These are phyloP conservation scores for Platorchestia sp. DNA, from an alignment of 1,140 invertebrate species.

Conservation along the genomic window DNA sequence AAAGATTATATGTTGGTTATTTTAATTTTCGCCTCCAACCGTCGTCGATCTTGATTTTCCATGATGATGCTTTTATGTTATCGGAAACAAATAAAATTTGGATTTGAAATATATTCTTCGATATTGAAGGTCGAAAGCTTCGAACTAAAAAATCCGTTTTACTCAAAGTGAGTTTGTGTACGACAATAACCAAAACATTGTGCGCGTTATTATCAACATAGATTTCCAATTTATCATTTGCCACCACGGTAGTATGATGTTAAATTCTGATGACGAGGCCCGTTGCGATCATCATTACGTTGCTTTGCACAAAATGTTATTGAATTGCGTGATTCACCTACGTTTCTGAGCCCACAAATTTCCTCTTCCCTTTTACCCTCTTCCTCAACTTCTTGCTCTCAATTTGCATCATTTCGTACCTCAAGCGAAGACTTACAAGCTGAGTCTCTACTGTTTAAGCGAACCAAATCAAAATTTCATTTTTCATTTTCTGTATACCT, in stretches of 20 bases:
- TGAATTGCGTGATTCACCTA: background rate
- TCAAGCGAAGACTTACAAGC: background rate
- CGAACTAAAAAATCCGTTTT: background rate
- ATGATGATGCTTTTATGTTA: background rate
- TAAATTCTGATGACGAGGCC: background rate
- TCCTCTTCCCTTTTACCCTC: constrained; percentile 16
- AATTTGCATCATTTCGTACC: constrained; percentile 36
- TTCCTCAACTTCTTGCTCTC: background rate
- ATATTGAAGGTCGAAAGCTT: background rate
- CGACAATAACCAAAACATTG: background rate
- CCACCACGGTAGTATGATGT: background rate
- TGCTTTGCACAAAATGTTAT: constrained; percentile 45
- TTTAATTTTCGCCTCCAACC: background rate
- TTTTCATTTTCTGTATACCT: background rate
- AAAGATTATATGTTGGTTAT: background rate
- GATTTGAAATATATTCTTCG: background rate
- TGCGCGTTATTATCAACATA: background rate
- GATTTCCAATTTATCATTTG: background rate
- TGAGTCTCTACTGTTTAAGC: background rate
- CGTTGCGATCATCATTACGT: background rate
- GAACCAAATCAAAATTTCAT: background rate
- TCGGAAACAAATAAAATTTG: background rate
- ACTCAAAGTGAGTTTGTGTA: background rate
- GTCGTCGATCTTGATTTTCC: background rate
- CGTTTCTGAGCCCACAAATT: background rate